Evolutionary conservation across 2,888 invertebrate genomes (phyloP).

Genomic region (Andricus curvator): DNA sequence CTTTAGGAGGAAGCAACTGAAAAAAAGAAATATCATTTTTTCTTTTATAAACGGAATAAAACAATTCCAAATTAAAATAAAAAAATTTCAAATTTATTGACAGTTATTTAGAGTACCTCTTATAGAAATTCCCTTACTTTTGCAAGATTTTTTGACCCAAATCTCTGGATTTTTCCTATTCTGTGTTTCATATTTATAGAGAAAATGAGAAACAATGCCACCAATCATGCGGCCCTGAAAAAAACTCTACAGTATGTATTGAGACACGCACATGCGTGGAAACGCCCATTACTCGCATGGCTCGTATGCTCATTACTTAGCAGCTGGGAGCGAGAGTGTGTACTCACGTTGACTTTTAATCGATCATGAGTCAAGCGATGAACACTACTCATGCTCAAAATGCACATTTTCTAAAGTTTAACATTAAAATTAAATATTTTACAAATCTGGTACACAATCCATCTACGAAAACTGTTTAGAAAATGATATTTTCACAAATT

Average conservation of each 20-base stretch:
- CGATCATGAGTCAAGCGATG: constrained; percentile 56
- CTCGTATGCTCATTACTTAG: constrained; percentile 32
- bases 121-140: too few species aligned
- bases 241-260: neutral
- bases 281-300: constrained; percentile 55
- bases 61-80: too few species aligned
- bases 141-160: neutral
- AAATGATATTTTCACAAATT: neutral
- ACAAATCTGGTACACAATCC: neutral
- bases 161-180: neutral
- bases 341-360: constrained; percentile 59
- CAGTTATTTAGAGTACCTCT: too few species aligned
- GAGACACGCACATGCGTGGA: constrained; percentile 57
- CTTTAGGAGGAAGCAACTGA: too few species aligned
- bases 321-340: constrained; percentile 43
- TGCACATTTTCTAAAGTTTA: neutral
- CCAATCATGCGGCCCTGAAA: constrained; percentile 25
- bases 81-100: too few species aligned
- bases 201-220: neutral
- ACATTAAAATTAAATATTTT: neutral
- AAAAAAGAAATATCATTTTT: too few species aligned
- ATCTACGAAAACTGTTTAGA: neutral
- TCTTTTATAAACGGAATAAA: too few species aligned
- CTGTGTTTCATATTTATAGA: neutral
- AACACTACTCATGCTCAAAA: constrained; percentile 1